Percentiles rank a stretch among this genome's conserved stretches.
These are phyloP conservation scores for Diplodus puntazzo DNA, from an alignment of 2,797 vertebrate species.

Conservation along the genomic window DNA sequence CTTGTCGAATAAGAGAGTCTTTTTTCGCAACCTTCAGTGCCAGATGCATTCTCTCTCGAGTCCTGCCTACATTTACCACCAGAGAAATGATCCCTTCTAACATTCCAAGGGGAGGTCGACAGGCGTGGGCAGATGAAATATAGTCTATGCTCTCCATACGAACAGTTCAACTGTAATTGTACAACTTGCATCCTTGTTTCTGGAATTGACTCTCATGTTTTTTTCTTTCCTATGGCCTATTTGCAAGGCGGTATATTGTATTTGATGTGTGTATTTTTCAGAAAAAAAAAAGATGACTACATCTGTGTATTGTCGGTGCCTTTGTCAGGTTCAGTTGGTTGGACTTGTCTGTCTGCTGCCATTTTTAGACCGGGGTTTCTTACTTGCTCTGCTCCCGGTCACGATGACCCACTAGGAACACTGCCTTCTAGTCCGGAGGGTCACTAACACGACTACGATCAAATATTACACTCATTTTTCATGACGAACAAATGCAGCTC, in stretches of 20 bases:
- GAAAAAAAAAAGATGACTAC: constrained; percentile 71
- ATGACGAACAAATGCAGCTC: constrained; percentile 47
- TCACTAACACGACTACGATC: constrained; percentile 10
- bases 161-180: constrained; percentile 71
- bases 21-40: constrained; percentile 67
- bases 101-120: constrained; percentile 68
- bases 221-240: constrained; percentile 67
- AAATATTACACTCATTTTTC: constrained; percentile 31
- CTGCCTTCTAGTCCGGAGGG: constrained; percentile 66
- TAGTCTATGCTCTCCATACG: constrained; percentile 72
- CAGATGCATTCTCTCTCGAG: constrained; percentile 69
- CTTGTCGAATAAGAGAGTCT: constrained; percentile 47
- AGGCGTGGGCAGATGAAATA: constrained; percentile 58
- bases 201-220: constrained; percentile 57
- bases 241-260: constrained; percentile 75
- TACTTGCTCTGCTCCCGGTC: constrained; percentile 71
- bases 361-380: constrained; percentile 59
- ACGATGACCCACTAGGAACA: constrained; percentile 66
- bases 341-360: constrained; percentile 74
- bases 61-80: constrained; percentile 67
- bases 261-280: constrained; percentile 75
- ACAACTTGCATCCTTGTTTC: constrained; percentile 62
- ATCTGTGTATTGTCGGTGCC: constrained; percentile 84
- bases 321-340: constrained; percentile 79
- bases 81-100: constrained; percentile 62